Percentiles rank a stretch among this genome's conserved stretches.
Evolutionary conservation across 2,888 invertebrate genomes (phyloP).

Genomic region (Heliconius aoede): DNA sequence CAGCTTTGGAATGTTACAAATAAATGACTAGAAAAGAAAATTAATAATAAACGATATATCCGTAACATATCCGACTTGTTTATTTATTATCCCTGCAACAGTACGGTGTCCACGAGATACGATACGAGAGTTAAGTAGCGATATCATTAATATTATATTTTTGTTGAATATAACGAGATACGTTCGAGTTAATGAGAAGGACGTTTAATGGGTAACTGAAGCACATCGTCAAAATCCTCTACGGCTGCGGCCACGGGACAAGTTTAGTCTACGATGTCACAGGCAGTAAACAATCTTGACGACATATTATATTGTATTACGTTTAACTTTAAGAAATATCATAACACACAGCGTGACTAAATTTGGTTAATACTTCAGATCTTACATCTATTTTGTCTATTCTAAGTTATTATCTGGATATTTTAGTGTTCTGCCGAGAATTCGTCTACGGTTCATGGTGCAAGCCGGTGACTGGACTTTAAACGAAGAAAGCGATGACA

Average conservation of each 20-base stretch:
- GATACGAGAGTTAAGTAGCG: conserved; percentile 51
- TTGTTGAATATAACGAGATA: conserved; percentile 54
- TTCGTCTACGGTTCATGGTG: conserved; percentile 64
- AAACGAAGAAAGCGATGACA: conserved; percentile 60
- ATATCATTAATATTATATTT: conserved; percentile 49
- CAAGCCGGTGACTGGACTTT: conserved; percentile 66
- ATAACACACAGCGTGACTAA: conserved; percentile 80
- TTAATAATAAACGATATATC: conserved; percentile 60
- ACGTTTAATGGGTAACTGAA: conserved; percentile 49
- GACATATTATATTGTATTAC: conserved; percentile 58
- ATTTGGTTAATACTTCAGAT: conserved; percentile 82
- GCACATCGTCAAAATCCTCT: conserved; percentile 58
- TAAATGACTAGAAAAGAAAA: conserved; percentile 78
- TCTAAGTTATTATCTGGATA: conserved; percentile 80
- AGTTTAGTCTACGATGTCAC: conserved; percentile 47
- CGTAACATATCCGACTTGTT: conserved; percentile 59
- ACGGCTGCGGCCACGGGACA: conserved; percentile 54
- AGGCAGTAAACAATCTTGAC: conserved; percentile 40
- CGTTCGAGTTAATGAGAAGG: conserved; percentile 49
- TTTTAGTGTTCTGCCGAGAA: conserved; percentile 70
- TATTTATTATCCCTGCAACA: conserved; percentile 59
- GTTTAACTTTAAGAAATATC: conserved; percentile 70
- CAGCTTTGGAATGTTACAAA: conserved; percentile 80
- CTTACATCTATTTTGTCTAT: conserved; percentile 75
- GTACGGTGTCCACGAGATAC: conserved; percentile 48